phyloP scores from a whole-genome alignment of 2,113 vertebrate genomes.

The Indicator maculatus region DNA sequence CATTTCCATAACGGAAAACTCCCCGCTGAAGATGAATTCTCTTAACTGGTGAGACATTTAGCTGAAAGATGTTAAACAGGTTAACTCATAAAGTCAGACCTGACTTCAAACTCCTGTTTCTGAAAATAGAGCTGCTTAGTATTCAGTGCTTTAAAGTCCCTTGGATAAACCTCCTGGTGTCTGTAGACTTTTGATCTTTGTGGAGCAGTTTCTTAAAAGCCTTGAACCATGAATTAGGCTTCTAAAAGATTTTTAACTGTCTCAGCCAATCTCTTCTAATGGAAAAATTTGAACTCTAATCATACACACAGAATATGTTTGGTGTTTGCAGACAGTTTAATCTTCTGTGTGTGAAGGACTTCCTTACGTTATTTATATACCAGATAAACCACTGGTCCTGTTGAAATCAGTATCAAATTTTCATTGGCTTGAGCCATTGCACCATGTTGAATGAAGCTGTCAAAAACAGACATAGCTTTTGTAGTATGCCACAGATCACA shows the following conservation, averaged over 20 bases:
- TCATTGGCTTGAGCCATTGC: not conserved
- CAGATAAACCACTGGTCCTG: not conserved
- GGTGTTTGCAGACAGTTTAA: not conserved
- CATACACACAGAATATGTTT: not conserved
- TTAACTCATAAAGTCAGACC: not conserved
- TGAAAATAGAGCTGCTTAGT: not conserved
- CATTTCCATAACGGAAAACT: not conserved
- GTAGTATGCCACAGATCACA: not conserved
- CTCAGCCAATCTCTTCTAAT: not conserved
- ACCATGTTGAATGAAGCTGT: not conserved
- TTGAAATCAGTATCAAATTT: not conserved
- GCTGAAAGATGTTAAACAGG: not conserved
- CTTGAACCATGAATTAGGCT: not conserved
- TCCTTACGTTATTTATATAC: not conserved
- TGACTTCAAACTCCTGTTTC: not conserved
- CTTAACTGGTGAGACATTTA: not conserved
- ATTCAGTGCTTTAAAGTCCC: not conserved
- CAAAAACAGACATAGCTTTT: not conserved
- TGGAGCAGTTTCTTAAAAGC: slow-evolving; percentile 4
- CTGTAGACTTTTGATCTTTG: not conserved
- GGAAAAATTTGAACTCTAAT: not conserved
- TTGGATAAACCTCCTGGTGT: not conserved
- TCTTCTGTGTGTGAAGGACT: not conserved
- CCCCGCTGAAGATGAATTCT: not conserved
- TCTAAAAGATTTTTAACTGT: slow-evolving; percentile 8